These are phyloP conservation scores for Patella caerulea DNA, from an alignment of 2,888 invertebrate genomes.

Conservation along the genomic window DNA sequence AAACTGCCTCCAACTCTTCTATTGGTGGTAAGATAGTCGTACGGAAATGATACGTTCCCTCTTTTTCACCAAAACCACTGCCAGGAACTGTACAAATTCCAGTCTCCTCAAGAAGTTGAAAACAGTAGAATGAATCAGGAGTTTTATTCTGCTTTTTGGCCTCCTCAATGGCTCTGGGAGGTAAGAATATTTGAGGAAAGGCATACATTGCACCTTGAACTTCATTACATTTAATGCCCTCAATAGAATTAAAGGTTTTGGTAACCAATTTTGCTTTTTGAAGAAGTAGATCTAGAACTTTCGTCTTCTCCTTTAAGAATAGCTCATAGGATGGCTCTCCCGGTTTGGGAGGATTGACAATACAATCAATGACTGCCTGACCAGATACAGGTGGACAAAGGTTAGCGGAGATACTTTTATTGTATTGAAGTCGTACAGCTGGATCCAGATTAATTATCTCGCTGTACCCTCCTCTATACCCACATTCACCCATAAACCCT, in stretches of 20 bases:
- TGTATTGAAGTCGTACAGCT: constrained; percentile 77
- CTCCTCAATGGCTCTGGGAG: constrained; percentile 85
- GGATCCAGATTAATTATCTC: constrained; percentile 91
- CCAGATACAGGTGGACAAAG: constrained; percentile 94
- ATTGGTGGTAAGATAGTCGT: constrained; percentile 95
- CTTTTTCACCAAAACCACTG: constrained; percentile 93
- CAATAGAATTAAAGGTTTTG: constrained; percentile 89
- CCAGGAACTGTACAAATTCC: constrained; percentile 93
- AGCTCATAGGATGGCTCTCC: constrained; percentile 83
- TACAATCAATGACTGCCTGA: constrained; percentile 87
- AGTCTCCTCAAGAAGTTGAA: constrained; percentile 86
- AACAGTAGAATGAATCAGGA: constrained; percentile 95
- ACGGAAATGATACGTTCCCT: constrained; percentile 94
- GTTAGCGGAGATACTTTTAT: constrained; percentile 86
- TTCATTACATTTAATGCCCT: constrained; percentile 88
- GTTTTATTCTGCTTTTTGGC: constrained; percentile 78
- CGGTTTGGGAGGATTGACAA: constrained; percentile 87
- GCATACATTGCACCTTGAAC: constrained; percentile 98
- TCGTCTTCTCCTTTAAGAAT: constrained; percentile 77
- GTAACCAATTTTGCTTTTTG: constrained; percentile 87
- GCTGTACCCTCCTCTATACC: constrained; percentile 93
- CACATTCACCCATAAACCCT: constrained; percentile 85
- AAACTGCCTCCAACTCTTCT: constrained; percentile 84
- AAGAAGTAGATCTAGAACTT: constrained; percentile 82
- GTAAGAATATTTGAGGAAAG: constrained; percentile 89